Percentiles rank a stretch among this genome's conserved stretches.
These are phyloP conservation scores for Amphimallon solstitiale DNA, from an alignment of 2,888 invertebrate genomes.

Conservation along the genomic window DNA sequence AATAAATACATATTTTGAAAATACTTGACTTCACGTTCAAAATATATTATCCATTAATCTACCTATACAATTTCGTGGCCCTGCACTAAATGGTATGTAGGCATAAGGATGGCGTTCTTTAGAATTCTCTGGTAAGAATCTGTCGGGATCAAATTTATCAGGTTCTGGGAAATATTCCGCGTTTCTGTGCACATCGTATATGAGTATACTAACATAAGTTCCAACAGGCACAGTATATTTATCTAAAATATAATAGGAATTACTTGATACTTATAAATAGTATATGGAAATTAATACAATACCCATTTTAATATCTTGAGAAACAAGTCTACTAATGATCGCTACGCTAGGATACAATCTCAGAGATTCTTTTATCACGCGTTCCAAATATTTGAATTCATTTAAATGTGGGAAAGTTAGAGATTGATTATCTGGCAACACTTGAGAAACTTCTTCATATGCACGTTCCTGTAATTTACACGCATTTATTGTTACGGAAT, in stretches of 20 bases:
- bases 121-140: conserved; percentile 76
- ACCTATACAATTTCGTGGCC: conserved; percentile 75
- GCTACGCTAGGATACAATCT: conserved; percentile 19
- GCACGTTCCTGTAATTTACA: conserved; percentile 1
- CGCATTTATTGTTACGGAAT: not conserved
- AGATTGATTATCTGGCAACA: not conserved
- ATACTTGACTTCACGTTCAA: not conserved
- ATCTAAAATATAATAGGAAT: too few species aligned
- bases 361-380: conserved; percentile 27
- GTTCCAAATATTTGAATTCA: conserved; percentile 24
- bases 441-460: conserved; percentile 1
- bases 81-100: conserved; percentile 79
- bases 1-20: not conserved
- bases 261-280: not conserved
- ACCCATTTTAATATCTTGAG: conserved; percentile 22
- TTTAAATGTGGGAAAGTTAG: conserved; percentile 1
- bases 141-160: conserved; percentile 75
- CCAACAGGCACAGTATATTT: not conserved
- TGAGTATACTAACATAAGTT: conserved; percentile 25
- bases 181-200: conserved; percentile 69
- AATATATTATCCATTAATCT: not conserved
- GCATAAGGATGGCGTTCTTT: conserved; percentile 77
- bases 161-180: conserved; percentile 70
- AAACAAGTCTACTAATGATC: not conserved
- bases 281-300: not conserved